Evolutionary conservation across 2,113 vertebrate genomes (phyloP), one percentile per base, ranked within the genome.

Genomic region (Dipodomys merriami): DNA sequence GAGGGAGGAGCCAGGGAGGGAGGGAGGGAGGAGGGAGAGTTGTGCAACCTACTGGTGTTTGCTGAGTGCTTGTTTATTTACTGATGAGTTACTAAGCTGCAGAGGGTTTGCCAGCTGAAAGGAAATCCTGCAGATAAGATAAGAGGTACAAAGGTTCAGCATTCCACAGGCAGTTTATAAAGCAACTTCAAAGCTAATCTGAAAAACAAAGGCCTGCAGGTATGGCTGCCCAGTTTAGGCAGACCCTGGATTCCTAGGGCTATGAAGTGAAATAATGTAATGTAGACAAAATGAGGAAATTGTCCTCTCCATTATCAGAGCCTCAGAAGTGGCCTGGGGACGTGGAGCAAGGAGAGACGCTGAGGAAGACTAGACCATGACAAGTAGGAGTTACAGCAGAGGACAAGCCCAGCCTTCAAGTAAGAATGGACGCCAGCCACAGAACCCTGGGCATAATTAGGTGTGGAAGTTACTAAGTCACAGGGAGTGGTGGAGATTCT

Each of bases 261-360:
- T 84, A 10, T 84, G 49, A 86, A 92, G n/a, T 33, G 78, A 82
- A 25, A 62, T 33, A 83, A 84, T 82, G 78, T 84, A 83, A 46
- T 65, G 62, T 29, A 62, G 49, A 33, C 49, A 77, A 91, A 93
- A 91, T 19, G 86, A 49, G 62, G 30, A 53, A 20, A 44, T n/a
- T 81, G 83, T 86, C 64, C 9, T 20, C 8, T 44, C n/a, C 46
- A n/a, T 49, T 94, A 91, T 76, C 39, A 91, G 82, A 16, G 18
- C 79, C 13, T 79, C 80, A 57, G 20, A 72, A 85, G 13, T 68
- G 12, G 22, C 33, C 11, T 33, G 30, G 4, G 25, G 39, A 44
- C 15, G 25, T 35, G 25, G 68, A 39, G 39, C 10, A 62, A 65
- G 23, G 16, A 57, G 18, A 90, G 79, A 46, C 85, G 71, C 88